Conservation (phyloP, 2,888 invertebrate species). For the Hypsopygia costalis region DNA sequence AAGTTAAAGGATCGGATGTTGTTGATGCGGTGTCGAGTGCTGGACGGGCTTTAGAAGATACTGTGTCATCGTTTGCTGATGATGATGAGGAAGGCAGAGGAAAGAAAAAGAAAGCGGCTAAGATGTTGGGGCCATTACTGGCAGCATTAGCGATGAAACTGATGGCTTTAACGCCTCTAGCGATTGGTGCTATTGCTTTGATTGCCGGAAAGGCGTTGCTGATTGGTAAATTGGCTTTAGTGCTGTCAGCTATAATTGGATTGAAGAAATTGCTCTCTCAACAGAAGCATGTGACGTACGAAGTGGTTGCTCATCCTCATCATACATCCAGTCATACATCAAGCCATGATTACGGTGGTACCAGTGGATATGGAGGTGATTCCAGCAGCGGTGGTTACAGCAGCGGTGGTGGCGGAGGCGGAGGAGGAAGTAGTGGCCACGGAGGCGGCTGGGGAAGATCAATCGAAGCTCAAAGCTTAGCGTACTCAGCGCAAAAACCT, state of each 20-base stretch:
- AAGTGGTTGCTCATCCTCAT: constrained; percentile 92
- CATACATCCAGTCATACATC: constrained; percentile 86
- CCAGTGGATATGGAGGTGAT: constrained; percentile 83
- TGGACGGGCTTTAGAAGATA: constrained; percentile 89
- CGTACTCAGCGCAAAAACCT: constrained; percentile 89
- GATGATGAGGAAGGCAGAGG: constrained; percentile 87
- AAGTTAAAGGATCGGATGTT: constrained; percentile 91
- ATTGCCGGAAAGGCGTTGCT: constrained; percentile 92
- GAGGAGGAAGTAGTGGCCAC: constrained; percentile 73
- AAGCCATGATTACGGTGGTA: constrained; percentile 82
- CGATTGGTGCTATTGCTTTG: constrained; percentile 90
- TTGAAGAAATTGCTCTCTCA: constrained; percentile 90
- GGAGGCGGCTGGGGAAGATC: constrained; percentile 88
- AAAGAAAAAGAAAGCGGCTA: constrained; percentile 91
- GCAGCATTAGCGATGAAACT: constrained; percentile 88
- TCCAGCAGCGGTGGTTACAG: constrained; percentile 79
- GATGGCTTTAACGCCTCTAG: constrained; percentile 88
- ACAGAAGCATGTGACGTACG: constrained; percentile 93
- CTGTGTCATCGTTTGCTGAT: constrained; percentile 82
- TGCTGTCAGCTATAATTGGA: constrained; percentile 90
- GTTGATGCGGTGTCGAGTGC: constrained; percentile 89
- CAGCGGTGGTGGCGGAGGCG: constrained; percentile 77
- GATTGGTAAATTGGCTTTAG: constrained; percentile 91
- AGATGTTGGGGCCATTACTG: constrained; percentile 88
- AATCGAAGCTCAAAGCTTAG: constrained; percentile 87